These are phyloP conservation scores for Sebastolobus alascanus DNA, from an alignment of 2,797 vertebrate species.

Conservation along the genomic window DNA sequence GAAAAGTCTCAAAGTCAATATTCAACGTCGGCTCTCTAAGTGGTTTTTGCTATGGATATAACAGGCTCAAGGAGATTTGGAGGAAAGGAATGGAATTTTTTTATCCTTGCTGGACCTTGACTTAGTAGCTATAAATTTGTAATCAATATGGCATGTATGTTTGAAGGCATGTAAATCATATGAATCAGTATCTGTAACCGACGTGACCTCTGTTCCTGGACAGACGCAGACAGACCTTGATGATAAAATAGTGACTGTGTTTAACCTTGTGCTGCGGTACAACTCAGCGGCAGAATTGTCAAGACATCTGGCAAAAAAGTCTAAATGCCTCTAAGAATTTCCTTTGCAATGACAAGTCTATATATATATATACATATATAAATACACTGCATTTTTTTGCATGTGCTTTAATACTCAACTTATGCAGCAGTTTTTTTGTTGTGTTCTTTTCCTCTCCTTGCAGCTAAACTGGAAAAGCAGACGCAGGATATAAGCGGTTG, in stretches of 20 bases:
- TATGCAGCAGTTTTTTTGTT: slow-evolving; percentile 62
- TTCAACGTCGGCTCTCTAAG: slow-evolving; percentile 54
- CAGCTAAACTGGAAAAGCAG: slow-evolving; percentile 59
- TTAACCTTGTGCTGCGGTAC: slow-evolving; percentile 10
- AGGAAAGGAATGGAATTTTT: slow-evolving; percentile 45
- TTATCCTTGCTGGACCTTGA: slow-evolving; percentile 51
- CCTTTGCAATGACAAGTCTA: background rate
- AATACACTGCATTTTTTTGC: background rate
- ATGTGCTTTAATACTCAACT: slow-evolving; percentile 23
- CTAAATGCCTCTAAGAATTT: slow-evolving; percentile 9
- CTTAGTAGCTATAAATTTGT: slow-evolving; percentile 47
- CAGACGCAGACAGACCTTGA: background rate
- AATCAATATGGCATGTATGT: slow-evolving; percentile 43
- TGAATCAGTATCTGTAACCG: slow-evolving; percentile 2
- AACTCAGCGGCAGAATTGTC: background rate
- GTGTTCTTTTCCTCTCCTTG: slow-evolving; percentile 25
- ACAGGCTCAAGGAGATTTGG: slow-evolving; percentile 53
- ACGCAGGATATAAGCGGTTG: slow-evolving; percentile 62
- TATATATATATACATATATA: background rate
- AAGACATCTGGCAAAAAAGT: slow-evolving; percentile 36
- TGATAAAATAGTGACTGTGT: slow-evolving; percentile 10
- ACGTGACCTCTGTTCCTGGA: slow-evolving; percentile 8
- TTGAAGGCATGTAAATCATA: slow-evolving; percentile 12
- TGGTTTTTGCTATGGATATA: slow-evolving; percentile 60
- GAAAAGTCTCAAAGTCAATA: slow-evolving; percentile 76